Base-by-base conservation (phyloP, 2,888 invertebrate genomes). In the Diarsia mendica region DNA sequence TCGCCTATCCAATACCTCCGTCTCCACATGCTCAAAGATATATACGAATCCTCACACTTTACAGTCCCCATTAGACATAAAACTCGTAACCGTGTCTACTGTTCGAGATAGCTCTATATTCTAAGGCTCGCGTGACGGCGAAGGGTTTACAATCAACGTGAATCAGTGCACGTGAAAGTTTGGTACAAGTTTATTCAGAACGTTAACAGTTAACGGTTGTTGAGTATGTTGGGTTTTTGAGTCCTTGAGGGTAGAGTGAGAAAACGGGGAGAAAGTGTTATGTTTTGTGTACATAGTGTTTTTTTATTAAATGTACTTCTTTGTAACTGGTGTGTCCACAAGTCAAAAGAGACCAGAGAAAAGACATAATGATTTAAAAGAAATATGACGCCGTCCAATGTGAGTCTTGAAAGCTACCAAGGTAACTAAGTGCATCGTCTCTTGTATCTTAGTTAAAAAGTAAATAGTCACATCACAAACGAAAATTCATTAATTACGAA, bases 71-170 rank as follows among this genome's bases (percentile, higher is more conserved):
- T 67, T 67, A 75, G 49, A 73, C 67, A 66, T 84, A 79, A 51
- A 70, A 74, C 67, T 64, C 72, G 71, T 65, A 39, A 75, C 64
- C 67, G 72, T 85, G 77, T 67, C 53, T 86, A 82, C 75, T 70
- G 61, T 74, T 79, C 44, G 70, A 80, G 79, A 87, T 78, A 82
- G 77, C 76, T 83, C 71, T 88, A 81, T 83, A 85, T 83, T 76
- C 85, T 73, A 67, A 77, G 84, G 84, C 89, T 94, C 89, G 95
- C 93, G 94, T 94, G 95, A 92, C 91, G 89, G 75, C 84, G 76
- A 88, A 88, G 87, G 89, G 86, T 89, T 87, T 88, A 90, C 88
- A 92, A 93, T 93, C 92, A 90, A 88, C 89, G 88, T 88, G 91
- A 91, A 92, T 93, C 92, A 92, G 90, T 86, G 90, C 91, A 91